A percentile compares a stretch with the other conserved stretches of the same genome.
These are phyloP conservation scores for Brienomyrus brachyistius DNA, from an alignment of 2,113 vertebrate species.

Conservation along the genomic window DNA sequence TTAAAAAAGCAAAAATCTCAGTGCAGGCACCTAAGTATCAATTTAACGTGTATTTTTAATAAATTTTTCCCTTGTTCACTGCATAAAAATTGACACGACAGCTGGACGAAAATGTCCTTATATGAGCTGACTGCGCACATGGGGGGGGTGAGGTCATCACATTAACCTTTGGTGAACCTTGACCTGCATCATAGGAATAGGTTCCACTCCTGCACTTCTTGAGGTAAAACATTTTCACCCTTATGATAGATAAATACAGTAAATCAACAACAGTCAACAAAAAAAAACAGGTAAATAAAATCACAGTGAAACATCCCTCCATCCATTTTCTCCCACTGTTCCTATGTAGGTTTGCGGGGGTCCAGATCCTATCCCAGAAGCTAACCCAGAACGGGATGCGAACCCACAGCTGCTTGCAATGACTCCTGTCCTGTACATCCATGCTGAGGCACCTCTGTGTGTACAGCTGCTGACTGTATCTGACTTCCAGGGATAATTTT, in stretches of 20 bases:
- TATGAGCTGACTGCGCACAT: background rate
- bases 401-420: background rate
- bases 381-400: background rate
- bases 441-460: background rate
- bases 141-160: no score
- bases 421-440: background rate
- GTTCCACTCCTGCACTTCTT: background rate
- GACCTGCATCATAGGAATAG: background rate
- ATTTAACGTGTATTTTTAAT: background rate
- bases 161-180: background rate
- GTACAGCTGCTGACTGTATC: background rate
- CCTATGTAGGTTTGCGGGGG: background rate
- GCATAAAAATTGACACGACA: background rate
- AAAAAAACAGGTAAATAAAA: background rate
- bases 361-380: background rate
- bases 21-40: background rate
- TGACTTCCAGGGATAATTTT: background rate
- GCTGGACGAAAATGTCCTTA: background rate
- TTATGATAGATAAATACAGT: background rate
- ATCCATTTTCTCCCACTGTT: background rate
- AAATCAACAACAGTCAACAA: background rate
- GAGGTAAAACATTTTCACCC: background rate
- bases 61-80: background rate
- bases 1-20: background rate
- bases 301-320: background rate